phyloP scores from a whole-genome alignment of 2,797 vertebrate species.

The Gambusia yucatana region DNA sequence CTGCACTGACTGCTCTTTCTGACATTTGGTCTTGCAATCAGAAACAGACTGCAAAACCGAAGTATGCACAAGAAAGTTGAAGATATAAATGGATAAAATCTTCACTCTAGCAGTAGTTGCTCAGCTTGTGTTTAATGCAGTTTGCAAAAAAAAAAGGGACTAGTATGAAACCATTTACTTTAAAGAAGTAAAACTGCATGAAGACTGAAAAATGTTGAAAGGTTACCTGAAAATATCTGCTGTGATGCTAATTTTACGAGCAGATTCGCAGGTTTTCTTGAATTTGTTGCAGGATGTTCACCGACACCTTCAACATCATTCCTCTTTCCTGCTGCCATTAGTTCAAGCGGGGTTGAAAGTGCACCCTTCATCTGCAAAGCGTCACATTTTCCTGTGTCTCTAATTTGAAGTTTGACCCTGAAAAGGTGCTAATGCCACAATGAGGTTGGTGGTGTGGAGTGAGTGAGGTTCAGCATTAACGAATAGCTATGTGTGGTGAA shows the following conservation, averaged over 20 bases:
- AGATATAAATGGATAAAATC: background rate
- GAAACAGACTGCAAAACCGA: background rate
- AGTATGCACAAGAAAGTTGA: background rate
- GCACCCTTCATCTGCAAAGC: constrained; percentile 38
- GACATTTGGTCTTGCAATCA: background rate
- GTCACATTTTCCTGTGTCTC: constrained; percentile 36
- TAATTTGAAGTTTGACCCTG: constrained; percentile 44
- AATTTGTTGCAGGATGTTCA: background rate
- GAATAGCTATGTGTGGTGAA: constrained; percentile 1
- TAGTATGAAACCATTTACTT: background rate
- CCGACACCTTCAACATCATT: background rate
- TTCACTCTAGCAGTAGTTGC: background rate
- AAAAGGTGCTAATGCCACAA: constrained; percentile 34
- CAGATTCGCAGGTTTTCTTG: background rate
- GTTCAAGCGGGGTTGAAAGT: constrained; percentile 31
- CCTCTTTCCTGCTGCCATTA: background rate
- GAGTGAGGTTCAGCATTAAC: constrained; percentile 2
- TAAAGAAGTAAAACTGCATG: background rate
- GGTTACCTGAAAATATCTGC: background rate
- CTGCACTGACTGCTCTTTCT: background rate
- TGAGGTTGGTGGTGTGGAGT: constrained; percentile 1
- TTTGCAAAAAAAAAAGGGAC: background rate
- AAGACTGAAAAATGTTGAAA: background rate
- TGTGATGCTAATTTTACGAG: background rate
- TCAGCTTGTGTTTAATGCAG: background rate